Conservation (phyloP, 1,140 invertebrate species). For the Goniozus legneri region DNA sequence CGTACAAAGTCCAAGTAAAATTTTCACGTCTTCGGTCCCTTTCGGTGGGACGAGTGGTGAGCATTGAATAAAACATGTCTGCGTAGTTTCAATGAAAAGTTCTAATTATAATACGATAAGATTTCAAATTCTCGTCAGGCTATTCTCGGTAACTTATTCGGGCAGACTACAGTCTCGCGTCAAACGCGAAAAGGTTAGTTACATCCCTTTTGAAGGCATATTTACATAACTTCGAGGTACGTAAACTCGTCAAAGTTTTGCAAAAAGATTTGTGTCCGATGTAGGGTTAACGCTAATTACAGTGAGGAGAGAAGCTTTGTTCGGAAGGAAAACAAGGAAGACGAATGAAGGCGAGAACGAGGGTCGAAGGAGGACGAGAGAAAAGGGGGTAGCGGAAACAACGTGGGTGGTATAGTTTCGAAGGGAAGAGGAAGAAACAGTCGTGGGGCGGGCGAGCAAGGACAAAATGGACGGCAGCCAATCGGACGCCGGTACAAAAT, state of each 20-base stretch:
- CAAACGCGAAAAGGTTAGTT: too few species aligned
- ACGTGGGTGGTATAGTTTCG: slow-evolving; percentile 6
- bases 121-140: too few species aligned
- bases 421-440: background rate
- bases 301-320: background rate
- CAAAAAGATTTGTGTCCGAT: background rate
- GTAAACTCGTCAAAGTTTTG: background rate
- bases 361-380: slow-evolving; percentile 2
- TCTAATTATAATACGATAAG: too few species aligned
- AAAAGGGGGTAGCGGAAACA: slow-evolving; percentile 14
- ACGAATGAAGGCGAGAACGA: background rate
- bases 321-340: background rate
- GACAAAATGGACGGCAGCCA: slow-evolving; percentile 52
- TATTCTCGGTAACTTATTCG: too few species aligned
- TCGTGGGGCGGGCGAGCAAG: slow-evolving; percentile 15
- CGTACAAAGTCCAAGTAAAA: too few species aligned
- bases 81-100: too few species aligned
- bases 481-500: slow-evolving; percentile 44
- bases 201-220: too few species aligned
- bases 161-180: too few species aligned
- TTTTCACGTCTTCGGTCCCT: too few species aligned
- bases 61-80: too few species aligned
- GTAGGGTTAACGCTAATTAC: background rate
- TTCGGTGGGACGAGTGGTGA: too few species aligned
- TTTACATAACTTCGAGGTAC: too few species aligned